Base-by-base conservation (phyloP, 2,113 vertebrate species). In the Dicentrarchus labrax region DNA sequence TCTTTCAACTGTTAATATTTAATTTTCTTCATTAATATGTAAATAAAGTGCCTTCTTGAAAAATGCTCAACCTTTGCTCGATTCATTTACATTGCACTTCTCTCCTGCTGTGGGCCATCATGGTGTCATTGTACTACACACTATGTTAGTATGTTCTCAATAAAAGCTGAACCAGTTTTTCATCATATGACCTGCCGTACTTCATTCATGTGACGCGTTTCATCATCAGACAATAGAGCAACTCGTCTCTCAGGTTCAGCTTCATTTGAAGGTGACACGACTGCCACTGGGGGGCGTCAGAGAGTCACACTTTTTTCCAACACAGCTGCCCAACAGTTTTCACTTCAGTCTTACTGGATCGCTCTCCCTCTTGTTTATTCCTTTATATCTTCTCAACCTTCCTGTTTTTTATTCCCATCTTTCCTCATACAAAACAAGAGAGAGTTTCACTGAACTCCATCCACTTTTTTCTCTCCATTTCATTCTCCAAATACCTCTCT, bases 241-340 rank as follows among this genome's bases (percentile, higher is more conserved):
- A 9, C n/a, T 6, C 6, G 0, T 5, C 15, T 41, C 1, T 39
- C 50, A n/a, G 21, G 2, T 21, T 54, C 57, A 41, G 21, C 47
- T 41, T 6, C 0, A 56, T 68, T 3, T 30, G 6, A 38, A 3
- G 11, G 21, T 15, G 39, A 6, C 12, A 1, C 11, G 0, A 0
- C 0, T 2, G 48, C 87, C 92, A 87, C 88, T 12, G 17, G 84
- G 68, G 64, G 92, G 88, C 74, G 81, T 10, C 77, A 89, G 72
- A 85, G 65, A 67, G 56, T 47, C 64, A 61, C 22, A 38, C 1
- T 13, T 8, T 50, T 0, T 47, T 39, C 11, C 4, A 8, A 7
- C 30, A 61, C 24, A 54, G 38, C 54, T 60, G 24, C 65, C 19
- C 41, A 4, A 59, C 57, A 45, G 21, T 61, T 21, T 39, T 16